Percentiles rank a stretch among this genome's conserved stretches.
Evolutionary conservation across 1,140 invertebrate species (phyloP).

Genomic region (Ips nitidus): DNA sequence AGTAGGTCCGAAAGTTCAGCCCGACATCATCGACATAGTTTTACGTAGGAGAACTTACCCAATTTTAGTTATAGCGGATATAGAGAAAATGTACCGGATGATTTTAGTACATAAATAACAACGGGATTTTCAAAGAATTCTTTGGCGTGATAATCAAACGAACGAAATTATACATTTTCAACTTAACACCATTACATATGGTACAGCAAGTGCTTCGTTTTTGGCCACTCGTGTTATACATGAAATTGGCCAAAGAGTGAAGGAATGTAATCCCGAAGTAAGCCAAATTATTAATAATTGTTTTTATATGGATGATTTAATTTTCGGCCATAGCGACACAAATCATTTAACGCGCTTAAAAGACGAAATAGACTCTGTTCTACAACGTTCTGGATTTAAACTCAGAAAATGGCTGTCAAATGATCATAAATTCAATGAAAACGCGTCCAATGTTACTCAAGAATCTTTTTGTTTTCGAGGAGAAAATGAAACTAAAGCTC

Average conservation of each 20-base stretch:
- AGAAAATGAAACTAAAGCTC: background rate
- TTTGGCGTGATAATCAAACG: conserved; percentile 24
- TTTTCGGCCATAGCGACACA: conserved; percentile 3
- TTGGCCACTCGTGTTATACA: background rate
- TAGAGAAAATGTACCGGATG: conserved; percentile 11
- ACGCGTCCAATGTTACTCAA: background rate
- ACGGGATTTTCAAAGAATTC: conserved; percentile 31
- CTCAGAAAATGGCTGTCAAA: conserved; percentile 24
- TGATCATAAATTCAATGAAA: background rate
- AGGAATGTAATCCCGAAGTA: conserved; percentile 6
- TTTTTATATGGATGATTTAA: conserved; percentile 31
- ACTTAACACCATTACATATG: conserved; percentile 41
- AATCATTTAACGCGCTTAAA: background rate
- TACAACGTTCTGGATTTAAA: conserved; percentile 6
- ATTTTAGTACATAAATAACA: conserved; percentile 6
- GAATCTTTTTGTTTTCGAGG: background rate
- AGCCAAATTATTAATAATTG: conserved; percentile 13
- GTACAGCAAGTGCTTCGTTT: conserved; percentile 43
- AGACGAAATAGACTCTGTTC: background rate
- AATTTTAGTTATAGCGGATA: conserved; percentile 9
- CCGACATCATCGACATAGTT: conserved; percentile 41
- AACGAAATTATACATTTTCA: conserved; percentile 27
- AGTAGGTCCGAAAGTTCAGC: conserved; percentile 34
- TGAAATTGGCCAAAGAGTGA: conserved; percentile 1
- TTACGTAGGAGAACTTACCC: conserved; percentile 40